Percentiles rank a stretch among this genome's conserved stretches.
Evolutionary conservation across 2,797 vertebrate genomes (phyloP).

Genomic region (Eremophila alpestris): DNA sequence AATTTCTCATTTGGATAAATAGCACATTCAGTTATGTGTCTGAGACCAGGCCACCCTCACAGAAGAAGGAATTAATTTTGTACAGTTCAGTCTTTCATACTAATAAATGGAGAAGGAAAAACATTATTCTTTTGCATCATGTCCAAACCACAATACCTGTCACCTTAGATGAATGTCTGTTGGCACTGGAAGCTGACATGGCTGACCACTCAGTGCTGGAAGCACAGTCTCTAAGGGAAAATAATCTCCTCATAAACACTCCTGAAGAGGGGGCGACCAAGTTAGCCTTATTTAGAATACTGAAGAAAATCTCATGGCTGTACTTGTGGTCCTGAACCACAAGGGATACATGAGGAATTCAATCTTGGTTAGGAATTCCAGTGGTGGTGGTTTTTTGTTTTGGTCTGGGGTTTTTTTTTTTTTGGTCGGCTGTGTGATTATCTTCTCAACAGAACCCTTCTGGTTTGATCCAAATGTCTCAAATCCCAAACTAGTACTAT

Average conservation of each 20-base stretch:
- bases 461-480: background rate
- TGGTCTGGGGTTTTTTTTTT: background rate
- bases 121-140: background rate
- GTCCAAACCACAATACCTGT: slow-evolving; percentile 42
- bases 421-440: background rate
- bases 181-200: background rate
- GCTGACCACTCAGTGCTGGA: background rate
- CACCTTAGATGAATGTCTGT: background rate
- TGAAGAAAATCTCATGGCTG: background rate
- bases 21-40: background rate
- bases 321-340: background rate
- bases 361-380: background rate
- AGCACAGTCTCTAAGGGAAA: background rate
- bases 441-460: background rate
- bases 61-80: slow-evolving; percentile 20
- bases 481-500: background rate
- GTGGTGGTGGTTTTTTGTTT: background rate
- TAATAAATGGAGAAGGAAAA: slow-evolving; percentile 4
- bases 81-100: slow-evolving; percentile 7
- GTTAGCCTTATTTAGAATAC: background rate
- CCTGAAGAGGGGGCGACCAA: background rate
- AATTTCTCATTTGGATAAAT: slow-evolving; percentile 34
- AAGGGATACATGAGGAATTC: background rate
- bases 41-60: slow-evolving; percentile 1
- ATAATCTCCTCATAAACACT: slow-evolving; percentile 54